Conservation (phyloP, 2,888 invertebrate genomes). For the Limnephilus rhombicus region DNA sequence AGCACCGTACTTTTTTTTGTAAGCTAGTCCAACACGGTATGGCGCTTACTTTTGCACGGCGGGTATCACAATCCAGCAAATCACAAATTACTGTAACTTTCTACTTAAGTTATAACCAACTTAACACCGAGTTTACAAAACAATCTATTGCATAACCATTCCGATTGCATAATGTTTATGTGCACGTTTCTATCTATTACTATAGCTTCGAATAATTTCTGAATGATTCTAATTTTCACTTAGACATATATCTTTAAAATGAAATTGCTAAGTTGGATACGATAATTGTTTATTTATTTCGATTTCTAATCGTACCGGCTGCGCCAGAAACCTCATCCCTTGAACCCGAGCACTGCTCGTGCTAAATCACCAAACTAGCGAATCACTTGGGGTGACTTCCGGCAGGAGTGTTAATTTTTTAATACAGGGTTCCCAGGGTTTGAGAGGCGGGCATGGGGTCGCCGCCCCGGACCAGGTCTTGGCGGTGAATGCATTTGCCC, state of each 20-base stretch:
- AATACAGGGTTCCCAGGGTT: no score
- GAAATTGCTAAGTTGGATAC: neutral
- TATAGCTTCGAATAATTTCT: neutral
- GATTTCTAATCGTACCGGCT: neutral
- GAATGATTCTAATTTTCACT: neutral
- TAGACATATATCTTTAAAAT: neutral
- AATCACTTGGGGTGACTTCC: no score
- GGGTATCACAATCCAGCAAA: conserved; percentile 31
- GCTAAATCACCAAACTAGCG: no score
- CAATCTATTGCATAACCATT: neutral
- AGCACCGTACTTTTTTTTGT: neutral
- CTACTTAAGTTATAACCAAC: conserved; percentile 11
- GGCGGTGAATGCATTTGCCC: no score
- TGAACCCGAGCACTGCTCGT: no score
- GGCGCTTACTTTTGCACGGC: neutral
- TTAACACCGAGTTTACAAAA: neutral
- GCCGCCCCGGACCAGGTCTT: no score
- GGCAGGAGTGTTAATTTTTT: no score
- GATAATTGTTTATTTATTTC: neutral
- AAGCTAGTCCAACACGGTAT: neutral
- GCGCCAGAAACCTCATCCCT: no score
- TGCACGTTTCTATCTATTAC: neutral
- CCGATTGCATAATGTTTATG: conserved; percentile 10
- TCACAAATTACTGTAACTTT: conserved; percentile 25
- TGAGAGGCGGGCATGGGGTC: no score